Base-by-base conservation (phyloP, 2,113 vertebrate species). In the Lycocorax pyrrhopterus region DNA sequence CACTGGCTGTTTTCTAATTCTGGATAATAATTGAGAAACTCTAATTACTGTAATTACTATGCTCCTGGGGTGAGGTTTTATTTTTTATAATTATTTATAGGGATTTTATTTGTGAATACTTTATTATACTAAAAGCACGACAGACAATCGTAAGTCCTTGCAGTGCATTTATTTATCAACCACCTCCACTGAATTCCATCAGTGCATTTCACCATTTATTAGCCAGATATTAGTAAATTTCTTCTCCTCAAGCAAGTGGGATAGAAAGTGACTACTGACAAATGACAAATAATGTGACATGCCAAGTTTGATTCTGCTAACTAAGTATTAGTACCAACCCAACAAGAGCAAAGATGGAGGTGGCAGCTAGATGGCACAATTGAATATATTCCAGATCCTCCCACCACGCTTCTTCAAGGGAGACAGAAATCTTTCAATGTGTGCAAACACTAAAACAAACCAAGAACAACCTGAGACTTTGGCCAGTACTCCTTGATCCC, bases 11-110 rank as follows among this genome's bases (percentile, higher is more conserved):
- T 95, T 94, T 84, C 85, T 96, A 91, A 88, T 93, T 95, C 75
- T 2, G 6, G 60, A 33, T 95, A 95, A 95, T 92, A 97, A 95
- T 84, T 84, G 92, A 26, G 16, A 64, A 96, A 92, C 83, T 84
- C 79, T 93, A 94, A 96, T 97, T 94, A 96, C 94, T 84, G 69
- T 87, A 96, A 96, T 92, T 96, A 94, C 51, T 35, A 68, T 53
- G 92, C 69, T 92, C 76, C 85, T 84, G 69, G 66, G 88, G 80
- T 90, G 68, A 90, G 79, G 56, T 75, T 96, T 93, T 95, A 68
- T 84, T 93, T 97, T 96, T 90, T 84, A 29, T 87, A 78, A 90
- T 90, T 78, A 92, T 93, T 93, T 92, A 67, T 60, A 83, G 63
- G 30, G 13, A 39, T 91, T 87, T 87, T 77, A 47, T 83, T 62